A percentile compares a stretch with the other conserved stretches of the same genome.
phyloP scores from a whole-genome alignment of 2,113 vertebrate species.

The Chaetops frenatus region DNA sequence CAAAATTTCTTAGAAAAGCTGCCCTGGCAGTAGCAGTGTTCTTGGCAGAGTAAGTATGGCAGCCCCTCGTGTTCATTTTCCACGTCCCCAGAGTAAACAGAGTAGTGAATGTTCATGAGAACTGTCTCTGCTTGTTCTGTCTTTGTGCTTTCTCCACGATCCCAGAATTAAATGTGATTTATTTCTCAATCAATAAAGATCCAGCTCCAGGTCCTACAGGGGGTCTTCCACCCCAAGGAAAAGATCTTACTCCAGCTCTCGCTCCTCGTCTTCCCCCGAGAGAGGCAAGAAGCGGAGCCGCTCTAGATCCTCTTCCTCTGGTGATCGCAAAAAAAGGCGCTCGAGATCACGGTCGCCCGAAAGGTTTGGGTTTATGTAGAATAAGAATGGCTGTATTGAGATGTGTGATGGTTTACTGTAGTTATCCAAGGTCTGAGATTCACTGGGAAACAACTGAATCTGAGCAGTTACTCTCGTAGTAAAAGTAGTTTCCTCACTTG shows the following conservation, averaged over 20 bases:
- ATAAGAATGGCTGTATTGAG: constrained; percentile 85
- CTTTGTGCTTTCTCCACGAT: neutral
- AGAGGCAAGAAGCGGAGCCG: constrained; percentile 91
- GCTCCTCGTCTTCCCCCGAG: constrained; percentile 88
- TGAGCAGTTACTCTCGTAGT: neutral
- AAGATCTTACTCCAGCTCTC: constrained; percentile 87
- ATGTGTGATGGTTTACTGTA: constrained; percentile 26
- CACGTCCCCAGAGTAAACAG: neutral
- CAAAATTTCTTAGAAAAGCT: neutral
- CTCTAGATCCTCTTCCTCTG: constrained; percentile 93
- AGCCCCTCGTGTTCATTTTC: neutral
- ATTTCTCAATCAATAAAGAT: constrained; percentile 93
- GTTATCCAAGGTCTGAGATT: neutral
- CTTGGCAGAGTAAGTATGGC: constrained; percentile 69
- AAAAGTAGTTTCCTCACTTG: neutral
- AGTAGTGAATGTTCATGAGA: neutral
- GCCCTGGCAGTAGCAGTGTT: constrained; percentile 25
- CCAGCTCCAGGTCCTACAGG: constrained; percentile 98
- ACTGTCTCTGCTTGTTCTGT: constrained; percentile 55
- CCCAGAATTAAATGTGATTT: constrained; percentile 81
- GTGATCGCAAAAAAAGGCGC: constrained; percentile 95
- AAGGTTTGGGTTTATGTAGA: constrained; percentile 99
- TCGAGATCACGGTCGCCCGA: constrained; percentile 98
- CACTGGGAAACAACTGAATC: constrained; percentile 5
- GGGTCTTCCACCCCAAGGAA: constrained; percentile 91